Percentiles rank a stretch among this genome's conserved stretches.
These are phyloP conservation scores for Melitaea athalia DNA, from an alignment of 2,888 invertebrate genomes.

Conservation along the genomic window DNA sequence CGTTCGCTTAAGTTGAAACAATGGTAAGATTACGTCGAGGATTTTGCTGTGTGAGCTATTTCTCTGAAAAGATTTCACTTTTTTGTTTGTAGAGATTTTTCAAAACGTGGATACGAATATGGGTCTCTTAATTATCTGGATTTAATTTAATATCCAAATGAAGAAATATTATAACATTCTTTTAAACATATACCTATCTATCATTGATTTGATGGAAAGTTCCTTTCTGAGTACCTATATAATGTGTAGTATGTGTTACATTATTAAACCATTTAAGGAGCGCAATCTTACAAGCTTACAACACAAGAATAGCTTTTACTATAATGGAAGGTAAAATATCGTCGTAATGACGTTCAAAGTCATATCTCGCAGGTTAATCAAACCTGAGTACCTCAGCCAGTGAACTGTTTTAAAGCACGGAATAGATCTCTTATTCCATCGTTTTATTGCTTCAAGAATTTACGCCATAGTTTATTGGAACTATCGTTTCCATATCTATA, in stretches of 20 bases:
- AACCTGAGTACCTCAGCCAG: slow-evolving; percentile 18
- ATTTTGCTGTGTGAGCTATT: slow-evolving; percentile 22
- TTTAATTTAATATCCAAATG: neutral
- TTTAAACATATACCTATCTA: too few species aligned
- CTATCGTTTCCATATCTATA: neutral
- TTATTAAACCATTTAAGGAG: neutral
- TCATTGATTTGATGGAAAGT: too few species aligned
- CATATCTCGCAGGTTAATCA: slow-evolving; percentile 23
- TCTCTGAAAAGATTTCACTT: slow-evolving; percentile 21
- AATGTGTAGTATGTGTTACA: neutral
- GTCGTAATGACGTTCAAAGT: slow-evolving; percentile 22
- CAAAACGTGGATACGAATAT: neutral
- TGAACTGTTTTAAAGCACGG: slow-evolving; percentile 19
- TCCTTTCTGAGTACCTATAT: too few species aligned
- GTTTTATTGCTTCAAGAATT: slow-evolving; percentile 9
- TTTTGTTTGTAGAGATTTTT: slow-evolving; percentile 11
- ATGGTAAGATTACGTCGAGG: slow-evolving; percentile 20
- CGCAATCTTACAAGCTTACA: slow-evolving; percentile 15
- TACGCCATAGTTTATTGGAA: slow-evolving; percentile 4
- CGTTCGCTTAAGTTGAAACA: slow-evolving; percentile 22
- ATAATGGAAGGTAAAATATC: slow-evolving; percentile 27
- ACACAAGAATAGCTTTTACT: slow-evolving; percentile 13
- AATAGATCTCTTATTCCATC: slow-evolving; percentile 2
- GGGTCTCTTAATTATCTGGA: neutral
- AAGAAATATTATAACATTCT: too few species aligned